Evolutionary conservation across 2,888 invertebrate species (phyloP).

Genomic region (Mythimna ferrago): DNA sequence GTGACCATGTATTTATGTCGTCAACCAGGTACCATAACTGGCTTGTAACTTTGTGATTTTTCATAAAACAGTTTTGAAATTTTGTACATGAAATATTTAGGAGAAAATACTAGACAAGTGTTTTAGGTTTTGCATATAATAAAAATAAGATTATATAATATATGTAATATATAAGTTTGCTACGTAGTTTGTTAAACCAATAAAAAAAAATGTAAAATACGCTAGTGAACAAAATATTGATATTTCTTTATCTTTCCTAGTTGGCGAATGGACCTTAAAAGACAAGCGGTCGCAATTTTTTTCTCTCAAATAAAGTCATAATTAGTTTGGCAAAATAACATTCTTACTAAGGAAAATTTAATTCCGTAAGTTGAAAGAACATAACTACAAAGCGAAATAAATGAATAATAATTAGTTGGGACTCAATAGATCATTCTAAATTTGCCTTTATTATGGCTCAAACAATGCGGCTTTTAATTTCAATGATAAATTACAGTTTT

Average conservation of each 20-base stretch:
- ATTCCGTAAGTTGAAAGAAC: constrained; percentile 43
- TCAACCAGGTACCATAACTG: too few species aligned
- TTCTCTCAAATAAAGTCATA: constrained; percentile 32
- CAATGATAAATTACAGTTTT: constrained; percentile 81
- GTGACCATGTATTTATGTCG: too few species aligned
- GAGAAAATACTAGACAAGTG: too few species aligned
- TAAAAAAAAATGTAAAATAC: too few species aligned
- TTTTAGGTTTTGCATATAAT: too few species aligned
- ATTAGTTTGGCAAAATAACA: constrained; percentile 56
- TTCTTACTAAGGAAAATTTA: constrained; percentile 32
- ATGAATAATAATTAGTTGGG: constrained; percentile 61
- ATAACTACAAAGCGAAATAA: constrained; percentile 62
- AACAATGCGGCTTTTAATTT: constrained; percentile 79
- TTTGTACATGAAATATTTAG: too few species aligned
- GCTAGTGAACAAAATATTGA: too few species aligned
- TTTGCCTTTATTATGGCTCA: constrained; percentile 69
- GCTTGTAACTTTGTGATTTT: too few species aligned
- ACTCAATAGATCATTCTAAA: constrained; percentile 68
- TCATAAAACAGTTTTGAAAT: too few species aligned
- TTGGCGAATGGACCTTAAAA: not conserved
- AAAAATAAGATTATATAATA: too few species aligned
- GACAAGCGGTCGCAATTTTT: not conserved
- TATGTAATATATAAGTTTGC: too few species aligned
- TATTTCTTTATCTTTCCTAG: not conserved
- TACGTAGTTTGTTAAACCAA: too few species aligned